Conservation (phyloP, 1,140 invertebrate genomes). For the Drosophila neocordata region DNA sequence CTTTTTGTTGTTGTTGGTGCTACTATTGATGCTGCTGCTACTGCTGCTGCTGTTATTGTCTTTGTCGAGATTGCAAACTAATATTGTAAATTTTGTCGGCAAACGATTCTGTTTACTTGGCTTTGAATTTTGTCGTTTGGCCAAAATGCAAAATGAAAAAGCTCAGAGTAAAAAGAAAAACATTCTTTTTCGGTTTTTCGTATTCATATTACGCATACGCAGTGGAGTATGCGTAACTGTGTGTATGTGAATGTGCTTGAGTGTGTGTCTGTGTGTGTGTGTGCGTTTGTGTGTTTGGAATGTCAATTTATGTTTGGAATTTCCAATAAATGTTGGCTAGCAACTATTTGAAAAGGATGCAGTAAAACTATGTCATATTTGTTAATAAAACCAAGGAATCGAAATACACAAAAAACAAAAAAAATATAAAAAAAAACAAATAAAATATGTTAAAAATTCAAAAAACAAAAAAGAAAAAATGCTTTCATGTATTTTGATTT, state of each 20-base stretch:
- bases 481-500: neutral
- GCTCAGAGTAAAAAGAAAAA: neutral
- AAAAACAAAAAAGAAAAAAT: too few relatives aligned
- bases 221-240: neutral
- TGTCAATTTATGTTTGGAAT: constrained; percentile 24
- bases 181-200: constrained; percentile 20
- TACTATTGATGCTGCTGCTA: constrained; percentile 22
- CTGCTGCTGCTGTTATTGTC: constrained; percentile 40
- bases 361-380: constrained; percentile 16
- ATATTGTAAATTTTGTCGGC: constrained; percentile 50
- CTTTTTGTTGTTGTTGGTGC: constrained; percentile 30
- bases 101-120: constrained; percentile 47
- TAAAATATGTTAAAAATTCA: neutral
- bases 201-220: constrained; percentile 46
- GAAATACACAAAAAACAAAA: neutral
- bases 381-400: constrained; percentile 1
- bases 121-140: constrained; percentile 30
- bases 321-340: constrained; percentile 12
- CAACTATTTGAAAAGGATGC: constrained; percentile 20
- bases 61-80: constrained; percentile 49
- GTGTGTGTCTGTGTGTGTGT: neutral
- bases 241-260: neutral
- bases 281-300: constrained; percentile 6
- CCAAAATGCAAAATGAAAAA: constrained; percentile 9
- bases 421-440: neutral